These are phyloP conservation scores for Papilio aristodemus DNA, from an alignment of 1,140 invertebrate genomes.

Conservation along the genomic window DNA sequence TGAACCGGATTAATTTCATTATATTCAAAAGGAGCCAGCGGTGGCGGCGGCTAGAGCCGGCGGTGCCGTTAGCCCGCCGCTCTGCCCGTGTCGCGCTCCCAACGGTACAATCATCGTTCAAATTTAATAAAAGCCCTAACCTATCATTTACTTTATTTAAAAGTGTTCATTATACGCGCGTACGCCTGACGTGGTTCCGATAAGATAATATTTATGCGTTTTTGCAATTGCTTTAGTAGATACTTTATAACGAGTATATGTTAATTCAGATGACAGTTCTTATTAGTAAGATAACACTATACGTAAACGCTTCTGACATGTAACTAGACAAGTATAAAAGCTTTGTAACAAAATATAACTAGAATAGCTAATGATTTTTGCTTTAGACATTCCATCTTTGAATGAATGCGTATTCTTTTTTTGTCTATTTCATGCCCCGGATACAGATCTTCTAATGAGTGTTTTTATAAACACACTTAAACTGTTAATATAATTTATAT, in stretches of 20 bases:
- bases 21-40: constrained; percentile 6
- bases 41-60: constrained; percentile 8
- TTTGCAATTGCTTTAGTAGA: neutral
- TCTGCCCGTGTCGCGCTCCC: constrained; percentile 15
- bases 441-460: constrained; percentile 20
- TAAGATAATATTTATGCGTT: neutral
- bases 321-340: too few species aligned
- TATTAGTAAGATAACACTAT: neutral
- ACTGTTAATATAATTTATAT: constrained; percentile 16
- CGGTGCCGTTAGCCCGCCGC: constrained; percentile 11
- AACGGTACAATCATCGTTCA: constrained; percentile 52
- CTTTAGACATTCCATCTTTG: neutral
- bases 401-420: neutral
- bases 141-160: constrained; percentile 28
- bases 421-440: neutral
- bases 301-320: too few species aligned
- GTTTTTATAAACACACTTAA: constrained; percentile 16
- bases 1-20: constrained; percentile 18
- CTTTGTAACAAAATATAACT: too few species aligned
- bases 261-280: too few species aligned
- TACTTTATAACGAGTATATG: too few species aligned
- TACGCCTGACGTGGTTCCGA: neutral
- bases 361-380: neutral
- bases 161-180: neutral
- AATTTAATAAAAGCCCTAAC: constrained; percentile 37